Percentiles rank a stretch among this genome's conserved stretches.
Conservation (phyloP, 2,797 vertebrate genomes). For the Xyrichtys novacula region DNA sequence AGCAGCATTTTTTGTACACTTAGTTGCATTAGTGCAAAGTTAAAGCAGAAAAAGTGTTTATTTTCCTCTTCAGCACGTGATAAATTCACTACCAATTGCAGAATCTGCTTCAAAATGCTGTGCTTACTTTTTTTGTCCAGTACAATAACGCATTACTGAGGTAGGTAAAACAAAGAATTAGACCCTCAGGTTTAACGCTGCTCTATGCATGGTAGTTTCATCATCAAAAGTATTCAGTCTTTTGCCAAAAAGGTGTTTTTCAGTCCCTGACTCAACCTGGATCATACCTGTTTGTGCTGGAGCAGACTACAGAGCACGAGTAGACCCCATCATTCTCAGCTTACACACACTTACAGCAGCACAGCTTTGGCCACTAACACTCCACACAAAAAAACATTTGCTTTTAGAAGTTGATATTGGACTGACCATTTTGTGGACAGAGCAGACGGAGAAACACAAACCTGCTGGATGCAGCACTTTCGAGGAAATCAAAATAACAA, state of each 20-base stretch:
- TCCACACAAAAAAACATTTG: constrained; percentile 46
- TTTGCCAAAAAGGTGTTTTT: constrained; percentile 21
- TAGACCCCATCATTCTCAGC: constrained; percentile 25
- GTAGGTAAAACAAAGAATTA: too few relatives aligned
- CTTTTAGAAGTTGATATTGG: constrained; percentile 59
- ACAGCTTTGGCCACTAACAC: constrained; percentile 45
- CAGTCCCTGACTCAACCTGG: constrained; percentile 28
- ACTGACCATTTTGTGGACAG: constrained; percentile 42
- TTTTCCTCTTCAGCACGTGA: too few relatives aligned
- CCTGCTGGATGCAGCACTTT: constrained; percentile 23
- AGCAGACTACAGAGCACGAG: constrained; percentile 31
- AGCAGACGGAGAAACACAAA: constrained; percentile 26
- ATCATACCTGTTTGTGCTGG: constrained; percentile 27
- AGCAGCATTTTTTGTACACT: background rate
- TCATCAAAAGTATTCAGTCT: constrained; percentile 11
- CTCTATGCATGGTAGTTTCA: constrained; percentile 21
- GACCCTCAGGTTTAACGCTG: constrained; percentile 9
- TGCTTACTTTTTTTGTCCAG: too few relatives aligned
- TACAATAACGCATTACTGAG: too few relatives aligned
- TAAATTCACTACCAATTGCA: too few relatives aligned
- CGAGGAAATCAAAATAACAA: constrained; percentile 42
- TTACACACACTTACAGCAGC: constrained; percentile 21
- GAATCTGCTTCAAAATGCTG: too few relatives aligned
- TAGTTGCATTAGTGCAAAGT: background rate
- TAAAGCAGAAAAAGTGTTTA: background rate